Evolutionary conservation across 1,140 invertebrate species (phyloP).

Genomic region (Drosophila pandora): DNA sequence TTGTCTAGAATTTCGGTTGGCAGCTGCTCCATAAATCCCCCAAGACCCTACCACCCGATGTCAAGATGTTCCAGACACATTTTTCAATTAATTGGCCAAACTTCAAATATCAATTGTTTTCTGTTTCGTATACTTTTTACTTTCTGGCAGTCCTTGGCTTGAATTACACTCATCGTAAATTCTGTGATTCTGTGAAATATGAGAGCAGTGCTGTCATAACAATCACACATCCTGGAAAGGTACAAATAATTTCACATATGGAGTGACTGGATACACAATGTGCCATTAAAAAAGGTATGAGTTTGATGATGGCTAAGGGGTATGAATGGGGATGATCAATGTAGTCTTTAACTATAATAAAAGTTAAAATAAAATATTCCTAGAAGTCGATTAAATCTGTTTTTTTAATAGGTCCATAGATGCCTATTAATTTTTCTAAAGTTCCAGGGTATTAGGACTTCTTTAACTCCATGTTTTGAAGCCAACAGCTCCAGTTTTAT

Average conservation of each 20-base stretch:
- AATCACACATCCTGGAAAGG: conserved; percentile 23
- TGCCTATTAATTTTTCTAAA: not conserved
- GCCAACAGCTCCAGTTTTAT: conserved; percentile 13
- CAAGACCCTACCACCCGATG: conserved; percentile 19
- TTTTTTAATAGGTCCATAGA: not conserved
- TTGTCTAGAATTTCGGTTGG: conserved; percentile 20
- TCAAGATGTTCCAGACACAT: conserved; percentile 51
- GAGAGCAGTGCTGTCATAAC: conserved; percentile 43
- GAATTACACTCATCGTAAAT: conserved; percentile 39
- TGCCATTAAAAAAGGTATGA: not conserved
- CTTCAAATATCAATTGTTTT: conserved; percentile 33
- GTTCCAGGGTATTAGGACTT: conserved; percentile 5
- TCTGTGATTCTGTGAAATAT: conserved; percentile 54
- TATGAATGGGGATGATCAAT: not conserved
- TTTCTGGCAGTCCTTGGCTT: conserved; percentile 50
- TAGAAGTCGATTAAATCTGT: no score
- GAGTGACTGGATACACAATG: not conserved
- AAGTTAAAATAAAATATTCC: not conserved
- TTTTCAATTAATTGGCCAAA: conserved; percentile 69
- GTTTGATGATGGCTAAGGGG: not conserved
- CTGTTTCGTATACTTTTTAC: conserved; percentile 19
- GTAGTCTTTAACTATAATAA: not conserved
- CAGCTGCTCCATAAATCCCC: conserved; percentile 15
- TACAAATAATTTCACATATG: conserved; percentile 18
- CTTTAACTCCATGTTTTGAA: not conserved